These are phyloP conservation scores for Sarcophaga carnaria DNA, from an alignment of 2,888 invertebrate genomes.

Conservation along the genomic window DNA sequence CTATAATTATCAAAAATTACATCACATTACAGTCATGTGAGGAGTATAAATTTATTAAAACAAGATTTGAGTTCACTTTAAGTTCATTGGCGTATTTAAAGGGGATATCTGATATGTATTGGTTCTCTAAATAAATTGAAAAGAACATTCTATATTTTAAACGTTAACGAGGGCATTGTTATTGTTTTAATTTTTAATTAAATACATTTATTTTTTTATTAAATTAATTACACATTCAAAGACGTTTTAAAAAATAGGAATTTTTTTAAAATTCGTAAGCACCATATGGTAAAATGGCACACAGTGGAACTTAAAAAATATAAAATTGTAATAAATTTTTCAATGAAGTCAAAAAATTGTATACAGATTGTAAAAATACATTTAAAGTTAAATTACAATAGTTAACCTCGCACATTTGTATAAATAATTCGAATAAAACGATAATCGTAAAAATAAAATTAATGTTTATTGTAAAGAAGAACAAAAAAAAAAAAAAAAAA, in stretches of 20 bases:
- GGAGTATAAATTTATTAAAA: no score
- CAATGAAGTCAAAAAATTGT: background rate
- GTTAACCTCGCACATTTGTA: background rate
- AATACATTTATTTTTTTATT: constrained; percentile 28
- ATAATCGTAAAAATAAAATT: no score
- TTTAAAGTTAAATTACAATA: no score
- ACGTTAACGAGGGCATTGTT: constrained; percentile 1
- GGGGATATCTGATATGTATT: background rate
- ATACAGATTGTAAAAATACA: no score
- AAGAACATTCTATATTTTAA: background rate
- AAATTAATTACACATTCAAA: constrained; percentile 54
- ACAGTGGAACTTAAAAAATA: background rate
- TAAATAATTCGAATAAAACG: background rate
- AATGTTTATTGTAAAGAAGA: no score
- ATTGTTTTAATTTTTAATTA: constrained; percentile 48
- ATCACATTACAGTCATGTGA: no score
- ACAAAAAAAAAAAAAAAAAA: no score
- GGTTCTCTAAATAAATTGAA: background rate
- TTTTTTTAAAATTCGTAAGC: background rate
- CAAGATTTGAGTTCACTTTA: background rate
- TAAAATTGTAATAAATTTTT: background rate
- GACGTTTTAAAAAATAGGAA: constrained; percentile 15
- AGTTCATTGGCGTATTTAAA: background rate
- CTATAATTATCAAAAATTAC: no score
- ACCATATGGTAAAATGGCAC: background rate